Percentiles rank a stretch among this genome's conserved stretches.
Conservation (phyloP, 2,888 invertebrate genomes). For the Sepioteuthis lessoniana region DNA sequence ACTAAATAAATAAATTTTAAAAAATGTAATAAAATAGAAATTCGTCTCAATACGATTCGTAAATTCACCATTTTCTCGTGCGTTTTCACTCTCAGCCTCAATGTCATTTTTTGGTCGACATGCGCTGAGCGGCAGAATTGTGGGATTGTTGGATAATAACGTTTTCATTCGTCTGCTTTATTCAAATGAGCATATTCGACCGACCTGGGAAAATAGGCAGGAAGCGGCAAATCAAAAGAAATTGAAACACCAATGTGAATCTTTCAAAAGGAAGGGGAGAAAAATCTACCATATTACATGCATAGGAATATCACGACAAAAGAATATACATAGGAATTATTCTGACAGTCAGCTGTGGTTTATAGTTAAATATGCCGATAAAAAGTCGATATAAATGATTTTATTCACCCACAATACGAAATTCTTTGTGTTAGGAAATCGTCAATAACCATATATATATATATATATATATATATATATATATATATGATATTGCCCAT, state of each 20-base stretch:
- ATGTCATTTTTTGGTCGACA: not conserved
- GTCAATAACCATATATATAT: not conserved
- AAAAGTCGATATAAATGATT: not conserved
- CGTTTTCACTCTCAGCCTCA: not conserved
- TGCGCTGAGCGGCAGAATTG: not conserved
- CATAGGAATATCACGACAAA: not conserved
- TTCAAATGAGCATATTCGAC: not conserved
- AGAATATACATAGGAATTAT: not conserved
- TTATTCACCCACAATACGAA: not conserved
- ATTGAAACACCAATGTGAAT: constrained; percentile 8
- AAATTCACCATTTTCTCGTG: not conserved
- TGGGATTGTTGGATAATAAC: not conserved
- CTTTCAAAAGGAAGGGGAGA: not conserved
- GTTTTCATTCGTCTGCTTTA: not conserved
- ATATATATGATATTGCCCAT: too few relatives aligned
- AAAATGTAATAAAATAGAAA: not conserved
- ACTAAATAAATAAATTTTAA: not conserved
- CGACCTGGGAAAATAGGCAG: not conserved
- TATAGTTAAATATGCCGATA: not conserved
- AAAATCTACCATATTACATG: not conserved
- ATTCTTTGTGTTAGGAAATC: not conserved
- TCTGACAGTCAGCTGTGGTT: not conserved
- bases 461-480: constrained; percentile 33
- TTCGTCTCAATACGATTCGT: not conserved
- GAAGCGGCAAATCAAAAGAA: not conserved